phyloP scores from a whole-genome alignment of 2,888 invertebrate genomes.

The Candidula unifasciata region DNA sequence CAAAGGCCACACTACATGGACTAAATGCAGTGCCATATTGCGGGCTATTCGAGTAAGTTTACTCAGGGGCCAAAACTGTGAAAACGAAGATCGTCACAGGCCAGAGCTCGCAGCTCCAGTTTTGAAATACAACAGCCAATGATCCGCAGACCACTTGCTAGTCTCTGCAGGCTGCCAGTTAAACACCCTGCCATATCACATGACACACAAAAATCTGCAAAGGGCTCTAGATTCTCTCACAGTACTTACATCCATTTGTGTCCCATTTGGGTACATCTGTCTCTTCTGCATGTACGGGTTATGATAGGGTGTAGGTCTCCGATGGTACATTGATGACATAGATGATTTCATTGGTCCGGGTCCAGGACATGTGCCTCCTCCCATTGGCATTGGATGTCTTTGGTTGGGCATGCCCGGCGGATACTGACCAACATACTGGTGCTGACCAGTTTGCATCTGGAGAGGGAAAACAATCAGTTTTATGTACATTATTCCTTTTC shows the following conservation, averaged over 20 bases:
- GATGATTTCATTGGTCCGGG: constrained; percentile 62
- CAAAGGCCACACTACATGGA: too few species aligned
- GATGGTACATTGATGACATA: constrained; percentile 58
- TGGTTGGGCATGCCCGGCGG: constrained; percentile 80
- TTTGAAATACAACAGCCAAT: too few species aligned
- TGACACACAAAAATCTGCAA: too few species aligned
- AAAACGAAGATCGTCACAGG: too few species aligned
- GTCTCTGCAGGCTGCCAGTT: too few species aligned
- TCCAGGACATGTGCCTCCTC: constrained; percentile 66
- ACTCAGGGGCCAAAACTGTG: too few species aligned
- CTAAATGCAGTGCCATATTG: too few species aligned
- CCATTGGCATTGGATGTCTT: constrained; percentile 78
- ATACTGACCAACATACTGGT: constrained; percentile 73
- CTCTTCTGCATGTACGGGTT: constrained; percentile 90
- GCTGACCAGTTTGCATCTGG: constrained; percentile 70
- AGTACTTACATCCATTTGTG: constrained; percentile 58
- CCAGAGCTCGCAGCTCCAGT: too few species aligned
- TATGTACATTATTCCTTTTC: neutral
- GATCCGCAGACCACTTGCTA: too few species aligned
- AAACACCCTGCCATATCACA: too few species aligned
- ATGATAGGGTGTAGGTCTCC: constrained; percentile 87
- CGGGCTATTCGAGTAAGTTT: too few species aligned
- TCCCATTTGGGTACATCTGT: constrained; percentile 74
- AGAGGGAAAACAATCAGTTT: constrained; percentile 12
- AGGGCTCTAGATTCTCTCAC: too few species aligned